Percentiles rank a stretch among this genome's conserved stretches.
Evolutionary conservation across 2,888 invertebrate species (phyloP).

Genomic region (Lepidocyrtinus sp.): DNA sequence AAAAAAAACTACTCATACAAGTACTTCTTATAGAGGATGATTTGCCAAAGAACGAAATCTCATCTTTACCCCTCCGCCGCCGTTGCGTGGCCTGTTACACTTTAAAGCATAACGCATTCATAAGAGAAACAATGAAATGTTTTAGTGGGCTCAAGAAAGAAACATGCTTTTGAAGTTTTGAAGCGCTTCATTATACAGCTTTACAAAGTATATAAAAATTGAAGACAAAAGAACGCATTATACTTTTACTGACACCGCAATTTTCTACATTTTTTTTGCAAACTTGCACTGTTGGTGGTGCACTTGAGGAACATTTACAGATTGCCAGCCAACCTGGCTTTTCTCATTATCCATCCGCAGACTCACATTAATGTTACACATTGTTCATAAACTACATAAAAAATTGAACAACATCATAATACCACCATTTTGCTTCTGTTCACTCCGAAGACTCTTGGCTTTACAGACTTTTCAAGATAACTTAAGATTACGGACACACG

Average conservation of each 20-base stretch:
- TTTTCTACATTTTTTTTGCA: neutral
- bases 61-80: too few species aligned
- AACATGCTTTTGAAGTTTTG: slow-evolving; percentile 2
- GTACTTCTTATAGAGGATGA: too few species aligned
- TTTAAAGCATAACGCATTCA: too few species aligned
- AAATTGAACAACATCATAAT: neutral
- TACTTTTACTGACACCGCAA: slow-evolving; percentile 19
- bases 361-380: neutral
- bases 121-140: neutral
- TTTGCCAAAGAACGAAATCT: too few species aligned
- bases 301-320: neutral
- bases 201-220: neutral
- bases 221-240: slow-evolving; percentile 8
- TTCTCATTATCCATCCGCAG: slow-evolving; percentile 1
- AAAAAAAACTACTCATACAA: too few species aligned
- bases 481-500: neutral
- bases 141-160: neutral
- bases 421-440: slow-evolving; percentile 2
- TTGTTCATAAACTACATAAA: neutral
- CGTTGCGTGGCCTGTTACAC: neutral
- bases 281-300: slow-evolving; percentile 1
- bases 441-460: neutral
- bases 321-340: neutral
- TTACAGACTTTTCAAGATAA: too few species aligned
- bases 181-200: neutral